Evolutionary conservation across 2,888 invertebrate genomes (phyloP).

Genomic region (Tiliacea citrago): DNA sequence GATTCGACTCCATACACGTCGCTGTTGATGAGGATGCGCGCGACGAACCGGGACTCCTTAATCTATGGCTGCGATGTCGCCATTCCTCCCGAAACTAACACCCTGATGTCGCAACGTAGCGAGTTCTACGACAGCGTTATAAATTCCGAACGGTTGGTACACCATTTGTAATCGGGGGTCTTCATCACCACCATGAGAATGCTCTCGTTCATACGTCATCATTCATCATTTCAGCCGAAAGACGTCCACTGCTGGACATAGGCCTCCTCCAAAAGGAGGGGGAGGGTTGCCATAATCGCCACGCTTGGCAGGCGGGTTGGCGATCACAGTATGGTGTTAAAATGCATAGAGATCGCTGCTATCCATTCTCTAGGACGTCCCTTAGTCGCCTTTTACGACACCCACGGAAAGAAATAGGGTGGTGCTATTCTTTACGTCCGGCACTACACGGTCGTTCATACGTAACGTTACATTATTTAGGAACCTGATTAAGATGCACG

Average conservation of each 20-base stretch:
- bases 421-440: no score
- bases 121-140: constrained; percentile 68
- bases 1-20: constrained; percentile 75
- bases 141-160: constrained; percentile 66
- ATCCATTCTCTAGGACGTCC: no score
- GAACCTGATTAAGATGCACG: background rate
- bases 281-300: no score
- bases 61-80: constrained; percentile 46
- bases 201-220: background rate
- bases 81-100: constrained; percentile 40
- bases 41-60: constrained; percentile 63
- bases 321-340: no score
- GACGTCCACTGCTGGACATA: no score
- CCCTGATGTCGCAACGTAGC: constrained; percentile 71
- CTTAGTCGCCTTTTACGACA: no score
- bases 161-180: background rate
- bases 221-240: no score
- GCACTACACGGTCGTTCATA: no score
- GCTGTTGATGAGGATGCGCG: constrained; percentile 71
- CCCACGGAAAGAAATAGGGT: no score
- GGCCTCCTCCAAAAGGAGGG: no score
- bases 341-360: no score
- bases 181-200: background rate
- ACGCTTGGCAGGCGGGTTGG: no score
- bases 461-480: background rate